These are phyloP conservation scores for Martes martes DNA, from an alignment of 2,113 vertebrate species.

Conservation along the genomic window DNA sequence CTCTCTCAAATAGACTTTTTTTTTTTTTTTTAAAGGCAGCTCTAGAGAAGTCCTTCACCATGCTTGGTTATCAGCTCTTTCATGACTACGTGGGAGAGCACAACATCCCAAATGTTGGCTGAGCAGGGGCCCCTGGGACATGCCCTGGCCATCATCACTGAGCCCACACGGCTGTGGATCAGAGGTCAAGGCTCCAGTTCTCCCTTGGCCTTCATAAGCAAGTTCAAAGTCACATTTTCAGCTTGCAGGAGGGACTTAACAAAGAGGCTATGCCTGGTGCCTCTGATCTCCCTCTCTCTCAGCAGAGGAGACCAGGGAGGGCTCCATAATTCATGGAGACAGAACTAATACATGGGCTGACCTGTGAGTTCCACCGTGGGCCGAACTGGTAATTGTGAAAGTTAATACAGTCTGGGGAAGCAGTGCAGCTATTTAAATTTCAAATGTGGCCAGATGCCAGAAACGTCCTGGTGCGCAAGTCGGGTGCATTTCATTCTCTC, in stretches of 20 bases:
- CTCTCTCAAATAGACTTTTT: too few relatives aligned
- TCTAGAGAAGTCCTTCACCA: not conserved
- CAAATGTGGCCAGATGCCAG: not conserved
- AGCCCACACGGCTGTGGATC: not conserved
- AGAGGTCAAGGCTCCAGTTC: not conserved
- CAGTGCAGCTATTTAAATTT: not conserved
- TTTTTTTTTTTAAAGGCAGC: too few relatives aligned
- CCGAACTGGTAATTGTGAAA: not conserved
- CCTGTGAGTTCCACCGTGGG: not conserved
- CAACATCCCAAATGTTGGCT: not conserved
- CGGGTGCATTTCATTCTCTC: not conserved
- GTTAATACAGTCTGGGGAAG: not conserved
- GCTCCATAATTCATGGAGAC: conserved; percentile 12
- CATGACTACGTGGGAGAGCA: not conserved
- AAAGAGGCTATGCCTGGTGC: not conserved
- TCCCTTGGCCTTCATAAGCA: not conserved
- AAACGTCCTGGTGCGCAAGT: not conserved
- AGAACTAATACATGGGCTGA: not conserved
- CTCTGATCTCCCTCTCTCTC: not conserved
- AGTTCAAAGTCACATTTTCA: not conserved
- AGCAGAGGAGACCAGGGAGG: rapidly evolving
- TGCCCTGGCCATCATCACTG: not conserved
- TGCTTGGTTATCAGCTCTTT: not conserved
- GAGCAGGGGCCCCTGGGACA: not conserved
- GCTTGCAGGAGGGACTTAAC: not conserved